Evolutionary conservation across 2,113 vertebrate species (phyloP), one percentile per base, ranked within the genome.

Genomic region (Nesoenas mayeri): DNA sequence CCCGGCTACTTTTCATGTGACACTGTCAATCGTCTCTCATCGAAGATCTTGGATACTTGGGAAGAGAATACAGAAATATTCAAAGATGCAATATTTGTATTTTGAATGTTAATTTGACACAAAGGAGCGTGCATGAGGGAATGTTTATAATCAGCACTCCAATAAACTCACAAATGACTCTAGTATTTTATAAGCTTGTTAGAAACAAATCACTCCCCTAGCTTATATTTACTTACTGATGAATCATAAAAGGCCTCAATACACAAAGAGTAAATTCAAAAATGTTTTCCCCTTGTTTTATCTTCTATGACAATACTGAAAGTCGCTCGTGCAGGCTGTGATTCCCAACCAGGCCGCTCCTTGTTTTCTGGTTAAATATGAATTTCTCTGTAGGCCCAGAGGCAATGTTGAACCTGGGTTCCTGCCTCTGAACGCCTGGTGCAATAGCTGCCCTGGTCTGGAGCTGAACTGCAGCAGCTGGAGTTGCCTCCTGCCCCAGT

Each of bases 61-160:
- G 83, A 96, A 96, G 89, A 96, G 87, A 89, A 32, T 64, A 88
- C 44, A 95, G 94, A 96, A 96, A 96, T 98, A 98, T 97, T 97
- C 97, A 96, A 97, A 98, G 98, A 98, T 98, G 97, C 92, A 96
- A 88, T 98, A 98, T 99, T 99, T 99, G 98, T 98, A 98, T 99
- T 99, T 97, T 98, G 98, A 98, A 98, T 98, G 98, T 99, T 99
- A 99, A 99, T 99, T 98, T 98, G 99, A 99, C 98, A 98, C 98
- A 98, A 98, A 98, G 98, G 98, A 99, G 98, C 97, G 98, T 98
- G 98, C 99, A 98, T 98, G 97, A 97, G 99, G 99, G 98, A 99
- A 98, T 98, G 98, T 98, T 98, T 98, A 98, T 98, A 99, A 99
- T 98, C 98, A 98, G 98, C 98, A 98, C 98, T 97, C 98, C 98